These are phyloP conservation scores for Onychomys leucogaster DNA, from an alignment of 2,797 vertebrate genomes.

Conservation along the genomic window DNA sequence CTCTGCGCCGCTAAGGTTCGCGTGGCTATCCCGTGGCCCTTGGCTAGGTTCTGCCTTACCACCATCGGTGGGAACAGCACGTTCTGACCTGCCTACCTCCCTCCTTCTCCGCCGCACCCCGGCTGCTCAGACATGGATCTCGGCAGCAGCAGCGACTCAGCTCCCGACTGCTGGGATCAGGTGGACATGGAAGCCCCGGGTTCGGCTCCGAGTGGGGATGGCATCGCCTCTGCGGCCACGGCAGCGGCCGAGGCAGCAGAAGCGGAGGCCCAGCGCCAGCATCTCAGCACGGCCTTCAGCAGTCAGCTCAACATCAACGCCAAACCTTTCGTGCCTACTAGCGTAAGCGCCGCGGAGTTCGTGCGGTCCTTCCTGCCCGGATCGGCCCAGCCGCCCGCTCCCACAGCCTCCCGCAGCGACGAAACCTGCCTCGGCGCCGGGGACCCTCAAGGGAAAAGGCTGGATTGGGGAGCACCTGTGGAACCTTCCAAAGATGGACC, in stretches of 20 bases:
- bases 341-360: conserved; percentile 95
- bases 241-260: conserved; percentile 48
- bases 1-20: conserved; percentile 79
- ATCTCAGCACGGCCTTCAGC: conserved; percentile 91
- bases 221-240: conserved; percentile 66
- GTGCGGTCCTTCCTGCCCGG: conserved; percentile 90
- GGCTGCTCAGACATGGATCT: conserved; percentile 89
- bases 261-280: conserved; percentile 87
- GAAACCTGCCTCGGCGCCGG: conserved; percentile 75
- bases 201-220: conserved; percentile 80
- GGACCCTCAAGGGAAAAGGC: conserved; percentile 76
- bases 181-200: conserved; percentile 91
- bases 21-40: conserved; percentile 45
- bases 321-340: conserved; percentile 96
- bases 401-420: conserved; percentile 76
- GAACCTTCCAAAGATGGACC: conserved; percentile 83
- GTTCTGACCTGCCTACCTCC: conserved; percentile 13
- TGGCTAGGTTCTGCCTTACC: conserved; percentile 22
- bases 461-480: conserved; percentile 81
- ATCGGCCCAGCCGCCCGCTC: conserved; percentile 85
- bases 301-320: conserved; percentile 94
- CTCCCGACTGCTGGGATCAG: conserved; percentile 99
- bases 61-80: conserved; percentile 1
- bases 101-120: conserved; percentile 53
- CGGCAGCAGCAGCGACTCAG: conserved; percentile 93